Evolutionary conservation across 2,797 vertebrate genomes (phyloP).

Genomic region (Sparus aurata): DNA sequence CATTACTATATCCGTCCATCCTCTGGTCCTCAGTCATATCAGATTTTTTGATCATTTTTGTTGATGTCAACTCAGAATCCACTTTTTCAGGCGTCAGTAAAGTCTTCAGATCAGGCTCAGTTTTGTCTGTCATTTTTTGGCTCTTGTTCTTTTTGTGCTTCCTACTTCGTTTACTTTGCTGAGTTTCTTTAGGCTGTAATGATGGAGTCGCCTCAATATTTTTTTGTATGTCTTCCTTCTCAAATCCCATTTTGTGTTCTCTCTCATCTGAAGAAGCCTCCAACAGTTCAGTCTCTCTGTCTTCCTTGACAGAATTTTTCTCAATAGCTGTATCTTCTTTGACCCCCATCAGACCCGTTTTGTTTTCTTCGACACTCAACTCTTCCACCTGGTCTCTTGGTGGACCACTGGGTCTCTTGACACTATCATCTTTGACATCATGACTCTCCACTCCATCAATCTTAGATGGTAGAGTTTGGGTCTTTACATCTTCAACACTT

Average conservation of each 20-base stretch:
- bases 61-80: constrained; percentile 16
- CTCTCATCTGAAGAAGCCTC: constrained; percentile 22
- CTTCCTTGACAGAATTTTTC: constrained; percentile 13
- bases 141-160: constrained; percentile 71
- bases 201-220: constrained; percentile 9
- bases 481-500: constrained; percentile 11
- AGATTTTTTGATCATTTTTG: constrained; percentile 4
- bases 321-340: constrained; percentile 23
- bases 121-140: constrained; percentile 36
- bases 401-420: background rate
- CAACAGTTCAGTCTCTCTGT: background rate
- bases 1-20: background rate
- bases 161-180: constrained; percentile 57
- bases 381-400: constrained; percentile 18
- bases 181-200: constrained; percentile 41
- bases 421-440: constrained; percentile 15
- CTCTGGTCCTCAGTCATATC: constrained; percentile 1
- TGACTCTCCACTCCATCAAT: constrained; percentile 1
- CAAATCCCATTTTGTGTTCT: background rate
- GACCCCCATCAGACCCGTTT: background rate
- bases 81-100: background rate
- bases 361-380: background rate
- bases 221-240: constrained; percentile 47
- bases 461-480: constrained; percentile 3
- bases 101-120: constrained; percentile 34